Percentiles rank a stretch among this genome's conserved stretches.
Conservation (phyloP, 2,113 vertebrate genomes). For the Sinocyclocheilus grahami region DNA sequence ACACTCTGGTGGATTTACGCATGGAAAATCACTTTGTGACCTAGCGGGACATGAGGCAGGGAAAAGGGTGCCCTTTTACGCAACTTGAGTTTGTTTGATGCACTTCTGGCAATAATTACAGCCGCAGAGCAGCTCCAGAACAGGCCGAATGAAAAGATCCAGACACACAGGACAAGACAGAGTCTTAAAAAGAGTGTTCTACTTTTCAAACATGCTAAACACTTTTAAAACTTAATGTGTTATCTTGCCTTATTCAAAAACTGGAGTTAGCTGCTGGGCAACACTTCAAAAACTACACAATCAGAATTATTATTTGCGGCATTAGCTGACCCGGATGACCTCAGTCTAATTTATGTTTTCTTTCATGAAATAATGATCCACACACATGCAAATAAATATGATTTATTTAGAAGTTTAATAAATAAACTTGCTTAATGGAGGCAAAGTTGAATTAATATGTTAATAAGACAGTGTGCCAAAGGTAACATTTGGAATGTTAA, state of each 20-base stretch:
- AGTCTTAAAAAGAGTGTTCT: conserved; percentile 11
- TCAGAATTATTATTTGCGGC: not conserved
- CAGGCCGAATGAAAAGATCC: conserved; percentile 48
- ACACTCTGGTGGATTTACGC: not conserved
- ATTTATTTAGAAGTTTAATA: not conserved
- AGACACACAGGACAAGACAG: conserved; percentile 47
- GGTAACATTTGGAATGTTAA: not conserved
- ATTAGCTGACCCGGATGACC: not conserved
- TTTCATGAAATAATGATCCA: not conserved
- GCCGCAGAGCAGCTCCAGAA: conserved; percentile 56
- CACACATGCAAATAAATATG: not conserved
- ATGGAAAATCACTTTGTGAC: conserved; percentile 5
- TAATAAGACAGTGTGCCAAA: conserved; percentile 1
- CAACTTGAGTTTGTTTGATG: conserved; percentile 55
- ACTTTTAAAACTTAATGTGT: not conserved
- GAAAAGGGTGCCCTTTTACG: not conserved
- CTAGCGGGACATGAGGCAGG: conserved; percentile 52
- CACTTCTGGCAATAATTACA: conserved; percentile 62
- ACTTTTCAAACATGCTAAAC: too few species aligned
- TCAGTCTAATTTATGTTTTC: too few species aligned
- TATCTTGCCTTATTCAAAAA: not conserved
- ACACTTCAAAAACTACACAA: not conserved
- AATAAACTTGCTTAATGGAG: conserved; percentile 7
- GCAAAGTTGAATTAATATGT: not conserved
- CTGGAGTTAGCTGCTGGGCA: not conserved